Evolutionary conservation across 2,113 vertebrate species (phyloP).

Genomic region (Eleginops maclovinus): DNA sequence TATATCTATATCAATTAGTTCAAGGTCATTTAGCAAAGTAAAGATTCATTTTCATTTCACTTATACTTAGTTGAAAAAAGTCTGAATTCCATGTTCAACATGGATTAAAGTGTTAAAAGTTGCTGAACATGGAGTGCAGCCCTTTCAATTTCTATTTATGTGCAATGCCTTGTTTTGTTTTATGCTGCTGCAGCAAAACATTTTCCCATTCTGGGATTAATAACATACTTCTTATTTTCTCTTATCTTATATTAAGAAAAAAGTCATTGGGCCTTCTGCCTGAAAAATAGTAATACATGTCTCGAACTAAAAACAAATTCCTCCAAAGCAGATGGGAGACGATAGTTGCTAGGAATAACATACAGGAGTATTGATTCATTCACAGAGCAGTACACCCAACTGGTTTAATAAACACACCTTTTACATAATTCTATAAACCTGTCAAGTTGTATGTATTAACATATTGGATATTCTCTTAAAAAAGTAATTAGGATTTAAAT

Average conservation of each 20-base stretch:
- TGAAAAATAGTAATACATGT: neutral
- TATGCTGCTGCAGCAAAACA: too few species aligned
- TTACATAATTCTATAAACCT: conserved; percentile 19
- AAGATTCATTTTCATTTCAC: too few species aligned
- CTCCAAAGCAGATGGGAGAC: neutral
- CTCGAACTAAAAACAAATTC: neutral
- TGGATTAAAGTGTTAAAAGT: neutral
- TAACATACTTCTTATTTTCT: too few species aligned
- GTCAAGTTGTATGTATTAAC: conserved; percentile 5
- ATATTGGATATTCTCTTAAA: neutral
- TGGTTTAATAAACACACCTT: neutral
- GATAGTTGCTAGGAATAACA: neutral
- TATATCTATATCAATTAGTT: neutral
- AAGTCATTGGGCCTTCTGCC: neutral
- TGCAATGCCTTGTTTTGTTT: too few species aligned
- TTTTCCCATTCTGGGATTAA: too few species aligned
- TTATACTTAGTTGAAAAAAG: neutral
- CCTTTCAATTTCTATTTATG: too few species aligned
- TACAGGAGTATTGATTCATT: conserved; percentile 8
- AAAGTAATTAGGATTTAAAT: conserved; percentile 12
- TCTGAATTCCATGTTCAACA: neutral
- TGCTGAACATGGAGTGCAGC: neutral
- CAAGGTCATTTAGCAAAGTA: neutral
- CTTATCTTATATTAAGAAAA: too few species aligned
- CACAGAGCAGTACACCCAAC: conserved; percentile 14